Percentiles rank a stretch among this genome's conserved stretches.
Evolutionary conservation across 2,797 vertebrate species (phyloP).

Genomic region (Otus scops): DNA sequence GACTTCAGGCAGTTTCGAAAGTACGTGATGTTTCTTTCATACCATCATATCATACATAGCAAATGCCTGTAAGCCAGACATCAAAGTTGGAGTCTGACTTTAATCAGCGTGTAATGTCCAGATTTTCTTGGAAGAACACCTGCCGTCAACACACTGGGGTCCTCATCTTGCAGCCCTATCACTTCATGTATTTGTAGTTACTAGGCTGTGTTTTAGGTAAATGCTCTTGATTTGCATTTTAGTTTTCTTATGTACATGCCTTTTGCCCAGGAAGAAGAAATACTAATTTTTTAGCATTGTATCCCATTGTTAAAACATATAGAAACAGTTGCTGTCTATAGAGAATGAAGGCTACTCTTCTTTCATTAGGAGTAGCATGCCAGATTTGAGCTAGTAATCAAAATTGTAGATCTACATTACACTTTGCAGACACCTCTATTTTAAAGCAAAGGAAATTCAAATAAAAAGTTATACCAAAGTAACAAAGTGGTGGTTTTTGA

Average conservation of each 20-base stretch:
- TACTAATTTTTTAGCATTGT: not conserved
- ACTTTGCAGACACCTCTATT: not conserved
- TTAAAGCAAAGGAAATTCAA: not conserved
- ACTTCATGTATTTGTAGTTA: not conserved
- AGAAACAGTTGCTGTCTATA: not conserved
- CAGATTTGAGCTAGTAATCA: not conserved
- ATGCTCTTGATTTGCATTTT: not conserved
- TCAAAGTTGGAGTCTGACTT: not conserved
- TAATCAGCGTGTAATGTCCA: not conserved
- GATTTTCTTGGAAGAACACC: not conserved
- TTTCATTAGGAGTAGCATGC: not conserved
- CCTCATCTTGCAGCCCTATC: not conserved
- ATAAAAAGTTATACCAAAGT: not conserved
- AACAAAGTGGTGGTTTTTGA: not conserved
- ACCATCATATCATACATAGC: not conserved
- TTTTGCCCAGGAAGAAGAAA: not conserved
- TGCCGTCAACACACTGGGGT: not conserved
- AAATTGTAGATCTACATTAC: not conserved
- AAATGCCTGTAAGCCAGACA: not conserved
- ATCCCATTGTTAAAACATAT: not conserved
- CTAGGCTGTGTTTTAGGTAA: not conserved
- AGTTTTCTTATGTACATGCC: not conserved
- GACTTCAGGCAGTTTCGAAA: constrained; percentile 10
- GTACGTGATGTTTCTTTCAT: not conserved
- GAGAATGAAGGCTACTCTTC: not conserved